phyloP scores from a whole-genome alignment of 35 echinoderm and acorn worm genomes.

The Eucidaris tribuloides region DNA sequence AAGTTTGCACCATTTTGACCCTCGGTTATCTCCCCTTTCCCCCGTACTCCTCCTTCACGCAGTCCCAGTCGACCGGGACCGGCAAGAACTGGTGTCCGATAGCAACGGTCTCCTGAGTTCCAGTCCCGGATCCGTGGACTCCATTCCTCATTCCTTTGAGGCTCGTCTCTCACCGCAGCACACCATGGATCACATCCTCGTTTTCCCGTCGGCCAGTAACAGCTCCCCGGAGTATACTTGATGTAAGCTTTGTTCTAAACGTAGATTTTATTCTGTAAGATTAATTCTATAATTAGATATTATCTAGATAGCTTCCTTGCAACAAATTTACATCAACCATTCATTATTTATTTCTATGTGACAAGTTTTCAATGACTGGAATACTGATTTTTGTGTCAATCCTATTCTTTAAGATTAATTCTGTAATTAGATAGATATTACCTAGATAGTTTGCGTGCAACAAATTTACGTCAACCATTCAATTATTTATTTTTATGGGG shows the following conservation, averaged over 20 bases:
- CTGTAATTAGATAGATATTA: too few species aligned
- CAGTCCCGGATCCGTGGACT: slow-evolving; percentile 85
- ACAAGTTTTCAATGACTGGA: too few species aligned
- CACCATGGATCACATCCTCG: slow-evolving; percentile 91
- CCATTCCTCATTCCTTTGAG: slow-evolving; percentile 83
- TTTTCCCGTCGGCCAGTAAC: slow-evolving; percentile 78
- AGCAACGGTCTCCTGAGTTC: slow-evolving; percentile 68
- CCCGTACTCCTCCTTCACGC: background rate
- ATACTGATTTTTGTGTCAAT: too few species aligned
- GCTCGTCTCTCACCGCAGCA: slow-evolving; percentile 68
- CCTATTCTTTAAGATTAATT: too few species aligned
- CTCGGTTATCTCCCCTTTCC: background rate
- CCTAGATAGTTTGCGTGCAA: too few species aligned
- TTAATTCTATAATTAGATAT: too few species aligned
- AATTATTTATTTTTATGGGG: too few species aligned
- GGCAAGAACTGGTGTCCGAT: slow-evolving; percentile 25
- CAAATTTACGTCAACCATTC: too few species aligned
- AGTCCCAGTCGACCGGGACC: background rate
- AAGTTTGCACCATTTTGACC: background rate
- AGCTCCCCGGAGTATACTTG: slow-evolving; percentile 59
- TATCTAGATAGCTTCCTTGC: too few species aligned
- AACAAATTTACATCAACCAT: too few species aligned
- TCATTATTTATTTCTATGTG: too few species aligned
- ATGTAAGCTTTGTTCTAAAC: background rate
- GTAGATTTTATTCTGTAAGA: too few species aligned